Evolutionary conservation across 2,113 vertebrate genomes (phyloP), one percentile per base, ranked within the genome.

Genomic region (Tychaedon coryphoeus): DNA sequence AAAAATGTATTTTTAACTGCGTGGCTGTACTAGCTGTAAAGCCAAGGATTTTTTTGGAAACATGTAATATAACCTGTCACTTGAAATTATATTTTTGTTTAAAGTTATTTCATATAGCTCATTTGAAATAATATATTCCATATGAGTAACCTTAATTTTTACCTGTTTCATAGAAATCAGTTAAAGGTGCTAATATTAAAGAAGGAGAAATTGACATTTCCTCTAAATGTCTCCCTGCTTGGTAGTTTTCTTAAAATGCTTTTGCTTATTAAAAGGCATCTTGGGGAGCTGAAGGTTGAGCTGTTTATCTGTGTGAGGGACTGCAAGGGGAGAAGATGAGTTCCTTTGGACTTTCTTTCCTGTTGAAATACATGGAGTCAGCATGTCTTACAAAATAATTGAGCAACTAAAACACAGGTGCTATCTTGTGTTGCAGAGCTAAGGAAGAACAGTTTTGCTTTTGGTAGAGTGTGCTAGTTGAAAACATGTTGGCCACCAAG

Each of bases 381-480:
- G 58, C 87, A 61, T 8, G 77, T 74, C 90, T 94, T 92, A 50
- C 72, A 87, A 89, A 95, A 82, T 82, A 82, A 25, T 29, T 83
- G 77, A 78, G 56, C 67, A 88, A 84, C 54, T 72, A 12, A 94
- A 71, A 22, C 38, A 88, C 70, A 95, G 67, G 16, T 86, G 31
- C 31, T 58, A 6, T 91, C 96, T 91, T 97, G 53, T 97, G 19
- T 98, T 97, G 90, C 97, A 98, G 98, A 97, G 24, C 43, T 69
- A 14, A 90, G 33, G 26, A 70, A 80, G 78, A 95, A 51, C 65
- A 93, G 67, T 72, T 36, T 23, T 50, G 66, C 57, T 70, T 57
- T 62, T 87, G 70, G 47, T 43, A 54, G 56, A 10, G 79, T 36
- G 71, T 40, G 14, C 53, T 66, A n/a, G 65, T 26, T 84, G 76